Conservation (phyloP, 2,888 invertebrate species). For the Erebia epiphron region DNA sequence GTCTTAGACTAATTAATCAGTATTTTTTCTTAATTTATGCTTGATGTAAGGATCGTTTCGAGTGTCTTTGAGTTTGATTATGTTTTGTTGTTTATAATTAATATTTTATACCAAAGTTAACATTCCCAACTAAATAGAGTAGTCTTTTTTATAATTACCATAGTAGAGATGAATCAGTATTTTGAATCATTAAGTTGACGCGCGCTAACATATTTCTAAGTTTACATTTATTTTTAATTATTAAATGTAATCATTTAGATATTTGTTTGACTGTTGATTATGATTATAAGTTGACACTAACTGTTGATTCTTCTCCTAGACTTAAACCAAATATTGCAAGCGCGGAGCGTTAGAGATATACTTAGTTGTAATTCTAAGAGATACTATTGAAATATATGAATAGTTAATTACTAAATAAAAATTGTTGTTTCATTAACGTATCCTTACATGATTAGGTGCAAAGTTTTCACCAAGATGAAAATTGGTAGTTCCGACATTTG, state of each 20-base stretch:
- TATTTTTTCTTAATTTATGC: slow-evolving; percentile 80
- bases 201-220: slow-evolving; percentile 65
- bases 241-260: slow-evolving; percentile 73
- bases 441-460: neutral
- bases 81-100: slow-evolving; percentile 81
- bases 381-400: slow-evolving; percentile 82
- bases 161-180: slow-evolving; percentile 59
- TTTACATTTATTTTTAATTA: slow-evolving; percentile 67
- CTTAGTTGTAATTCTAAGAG: slow-evolving; percentile 77
- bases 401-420: slow-evolving; percentile 70
- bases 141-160: slow-evolving; percentile 59
- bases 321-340: slow-evolving; percentile 80
- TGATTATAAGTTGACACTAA: slow-evolving; percentile 60
- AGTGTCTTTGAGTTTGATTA: slow-evolving; percentile 75
- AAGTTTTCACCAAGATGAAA: no score
- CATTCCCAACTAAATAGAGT: slow-evolving; percentile 86
- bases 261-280: slow-evolving; percentile 74
- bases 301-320: slow-evolving; percentile 79
- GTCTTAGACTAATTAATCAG: slow-evolving; percentile 74
- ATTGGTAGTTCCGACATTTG: no score
- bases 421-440: slow-evolving; percentile 49
- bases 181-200: slow-evolving; percentile 59
- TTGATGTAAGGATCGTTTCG: slow-evolving; percentile 75
- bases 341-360: slow-evolving; percentile 76
- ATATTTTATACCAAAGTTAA: slow-evolving; percentile 88